phyloP scores from a whole-genome alignment of 2,797 vertebrate species.

The Poecilia picta region DNA sequence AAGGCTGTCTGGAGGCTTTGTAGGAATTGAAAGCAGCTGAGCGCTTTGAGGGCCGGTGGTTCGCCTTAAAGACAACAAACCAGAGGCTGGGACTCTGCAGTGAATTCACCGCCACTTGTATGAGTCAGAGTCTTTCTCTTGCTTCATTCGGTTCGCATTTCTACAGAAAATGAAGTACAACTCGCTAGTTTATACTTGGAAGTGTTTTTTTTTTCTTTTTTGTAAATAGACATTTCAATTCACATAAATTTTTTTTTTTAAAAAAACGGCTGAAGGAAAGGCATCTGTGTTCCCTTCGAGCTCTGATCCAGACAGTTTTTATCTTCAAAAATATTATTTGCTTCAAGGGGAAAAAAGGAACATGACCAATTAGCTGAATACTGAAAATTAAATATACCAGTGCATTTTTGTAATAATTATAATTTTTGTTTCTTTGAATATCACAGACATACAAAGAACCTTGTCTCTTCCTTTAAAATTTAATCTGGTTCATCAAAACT shows the following conservation, averaged over 20 bases:
- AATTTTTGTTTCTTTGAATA: neutral
- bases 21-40: constrained; percentile 66
- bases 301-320: neutral
- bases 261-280: neutral
- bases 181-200: neutral
- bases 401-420: neutral
- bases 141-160: neutral
- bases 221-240: neutral
- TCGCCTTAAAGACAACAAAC: constrained; percentile 39
- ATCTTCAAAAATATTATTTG: neutral
- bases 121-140: neutral
- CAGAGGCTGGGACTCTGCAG: constrained; percentile 27
- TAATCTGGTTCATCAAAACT: neutral
- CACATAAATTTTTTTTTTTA: no score
- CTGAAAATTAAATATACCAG: neutral
- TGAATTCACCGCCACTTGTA: constrained; percentile 28
- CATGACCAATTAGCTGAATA: neutral
- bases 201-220: neutral
- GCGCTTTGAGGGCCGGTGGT: constrained; percentile 60
- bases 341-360: neutral
- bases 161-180: neutral
- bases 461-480: neutral
- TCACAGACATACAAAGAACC: no score
- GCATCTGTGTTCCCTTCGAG: neutral
- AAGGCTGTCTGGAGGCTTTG: constrained; percentile 69